phyloP scores from a whole-genome alignment of 1,140 invertebrate genomes.

The Zaprionus africanus region DNA sequence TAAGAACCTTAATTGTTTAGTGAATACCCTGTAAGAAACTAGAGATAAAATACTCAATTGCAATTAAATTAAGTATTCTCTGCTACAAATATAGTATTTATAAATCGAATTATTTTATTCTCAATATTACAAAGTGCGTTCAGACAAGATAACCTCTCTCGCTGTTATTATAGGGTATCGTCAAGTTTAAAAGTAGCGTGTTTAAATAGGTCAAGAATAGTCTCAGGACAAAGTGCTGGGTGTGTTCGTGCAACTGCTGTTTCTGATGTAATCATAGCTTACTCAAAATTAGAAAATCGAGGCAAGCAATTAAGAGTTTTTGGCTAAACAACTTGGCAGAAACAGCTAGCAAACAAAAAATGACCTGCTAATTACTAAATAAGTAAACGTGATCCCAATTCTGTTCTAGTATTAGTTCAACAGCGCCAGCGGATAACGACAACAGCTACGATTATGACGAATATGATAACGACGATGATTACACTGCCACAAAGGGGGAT shows the following conservation, averaged over 20 bases:
- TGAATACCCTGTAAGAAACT: slow-evolving; percentile 6
- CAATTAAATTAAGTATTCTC: background rate
- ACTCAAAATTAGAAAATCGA: slow-evolving; percentile 42
- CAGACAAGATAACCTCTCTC: no score
- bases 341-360: slow-evolving; percentile 24
- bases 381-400: slow-evolving; percentile 20
- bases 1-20: background rate
- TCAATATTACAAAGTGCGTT: background rate
- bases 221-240: slow-evolving; percentile 75
- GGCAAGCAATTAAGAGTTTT: slow-evolving; percentile 43
- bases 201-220: slow-evolving; percentile 71
- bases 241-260: slow-evolving; percentile 48
- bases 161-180: slow-evolving; percentile 1
- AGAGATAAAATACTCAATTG: background rate
- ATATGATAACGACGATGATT: slow-evolving; percentile 52
- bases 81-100: no score
- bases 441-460: slow-evolving; percentile 41
- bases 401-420: slow-evolving; percentile 62
- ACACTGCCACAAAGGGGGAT: slow-evolving; percentile 39
- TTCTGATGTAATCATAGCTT: slow-evolving; percentile 57
- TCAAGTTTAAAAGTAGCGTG: slow-evolving; percentile 15
- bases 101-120: no score
- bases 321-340: slow-evolving; percentile 47
- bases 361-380: slow-evolving; percentile 43
- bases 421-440: slow-evolving; percentile 56